Percentiles rank a stretch among this genome's conserved stretches.
These are phyloP conservation scores for Andricus quercusramuli DNA, from an alignment of 2,888 invertebrate genomes.

Conservation along the genomic window DNA sequence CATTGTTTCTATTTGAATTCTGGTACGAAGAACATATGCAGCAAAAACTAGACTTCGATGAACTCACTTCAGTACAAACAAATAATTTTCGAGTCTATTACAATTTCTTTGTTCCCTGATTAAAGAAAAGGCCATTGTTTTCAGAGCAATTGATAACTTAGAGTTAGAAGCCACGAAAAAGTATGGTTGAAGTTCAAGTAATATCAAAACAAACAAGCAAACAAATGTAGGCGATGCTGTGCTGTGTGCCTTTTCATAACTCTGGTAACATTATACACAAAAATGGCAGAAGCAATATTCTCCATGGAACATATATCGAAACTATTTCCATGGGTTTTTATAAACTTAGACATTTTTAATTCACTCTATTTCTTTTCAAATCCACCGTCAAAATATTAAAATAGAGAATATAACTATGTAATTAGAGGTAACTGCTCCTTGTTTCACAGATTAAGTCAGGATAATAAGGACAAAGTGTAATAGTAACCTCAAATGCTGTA, in stretches of 20 bases:
- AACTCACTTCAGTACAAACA: not conserved
- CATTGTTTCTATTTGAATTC: not conserved
- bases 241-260: not conserved
- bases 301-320: not conserved
- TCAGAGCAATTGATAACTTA: conserved; percentile 1
- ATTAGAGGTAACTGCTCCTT: not conserved
- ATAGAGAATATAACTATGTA: not conserved
- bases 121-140: not conserved
- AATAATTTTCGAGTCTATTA: conserved; percentile 1
- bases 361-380: not conserved
- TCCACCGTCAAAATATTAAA: not conserved
- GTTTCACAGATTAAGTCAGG: not conserved
- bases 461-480: conserved; percentile 19
- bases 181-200: not conserved
- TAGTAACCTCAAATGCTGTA: conserved; percentile 4
- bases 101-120: not conserved
- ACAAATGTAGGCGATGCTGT: not conserved
- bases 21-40: not conserved
- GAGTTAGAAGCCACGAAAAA: not conserved
- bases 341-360: not conserved
- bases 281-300: not conserved
- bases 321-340: not conserved
- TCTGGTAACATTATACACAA: not conserved
- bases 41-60: not conserved
- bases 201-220: not conserved